Base-by-base conservation (phyloP, 35 echinoderm and acorn worm species). In the Strongylocentrotus purpuratus region DNA sequence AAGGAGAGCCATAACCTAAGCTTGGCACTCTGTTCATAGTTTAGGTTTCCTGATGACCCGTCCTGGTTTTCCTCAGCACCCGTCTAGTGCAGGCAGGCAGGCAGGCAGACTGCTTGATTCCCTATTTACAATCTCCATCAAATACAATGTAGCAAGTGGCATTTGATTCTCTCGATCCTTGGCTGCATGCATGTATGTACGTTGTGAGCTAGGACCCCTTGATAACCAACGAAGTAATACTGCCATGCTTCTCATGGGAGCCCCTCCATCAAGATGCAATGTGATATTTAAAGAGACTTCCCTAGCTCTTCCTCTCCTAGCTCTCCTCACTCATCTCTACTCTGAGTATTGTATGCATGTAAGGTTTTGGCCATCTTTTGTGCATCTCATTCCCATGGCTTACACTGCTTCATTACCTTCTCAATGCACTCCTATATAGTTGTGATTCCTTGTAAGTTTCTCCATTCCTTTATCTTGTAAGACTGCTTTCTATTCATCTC, bases 151-250 rank as follows among this genome's bases (percentile, higher is more conserved):
- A 46, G 33, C 87, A 20, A 89, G 87, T 89, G 87, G 87, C 87
- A 89, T 89, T 89, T 89, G 87, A 89, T 89, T 89, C 87, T 89
- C 33, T 31, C n/a, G n/a, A n/a, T n/a, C 87, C 45, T 33, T 41
- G 87, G 87, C 87, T 89, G 33, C 87, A 31, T 17, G 15, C 87
- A 46, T 41, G 45, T 46, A 46, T 41, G 45, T 46, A 17, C 32
- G 33, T 33, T 46, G 87, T 33, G 87, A 46, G 35, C 35, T 41
- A 41, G 45, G 87, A 89, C 32, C 87, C 65, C 65, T 28, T 78
- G 87, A 46, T 32, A 46, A 89, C 87, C 87, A 46, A 89, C 87
- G 87, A 41, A 89, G 32, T 89, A 46, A 33, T 89, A 89, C 87
- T 33, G 45, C 45, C 45, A 41, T n/a, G 32, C 87, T 25, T 46